Evolutionary conservation across 1,140 invertebrate genomes (phyloP), one percentile per base, ranked within the genome.

Genomic region (Hyles euphorbiae): DNA sequence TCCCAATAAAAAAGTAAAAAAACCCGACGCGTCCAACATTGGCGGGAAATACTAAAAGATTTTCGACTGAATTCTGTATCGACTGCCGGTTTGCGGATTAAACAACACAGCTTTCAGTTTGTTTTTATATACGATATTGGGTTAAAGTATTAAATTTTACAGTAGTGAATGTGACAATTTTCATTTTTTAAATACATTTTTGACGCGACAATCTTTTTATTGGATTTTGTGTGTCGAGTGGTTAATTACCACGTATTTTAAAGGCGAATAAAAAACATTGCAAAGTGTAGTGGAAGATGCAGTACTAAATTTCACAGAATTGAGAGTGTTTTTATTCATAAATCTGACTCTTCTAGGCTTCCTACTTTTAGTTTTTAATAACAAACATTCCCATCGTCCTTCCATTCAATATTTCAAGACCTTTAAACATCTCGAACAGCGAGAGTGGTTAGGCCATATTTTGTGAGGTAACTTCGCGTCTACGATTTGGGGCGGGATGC

Each of bases 381-480:
- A 22, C 22, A 22, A 22, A 22, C 22, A 22, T 22, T 22, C 22
- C 5, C 36, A 40, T 40, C 8, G 36, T 40, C 5, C 5, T 40
- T 8, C 36, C 36, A 8, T 8, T 5, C 36, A 40, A 40, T 1
- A 40, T 40, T 40, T 8, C 8, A 40, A 40, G 36, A 40, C 5
- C 36, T 5, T 40, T 40, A 5, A 8, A 40, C 5, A 40, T 40
- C 10, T 52, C n/a, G 33, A 9, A 34, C 1, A 34, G 9, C 8
- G 33, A 50, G 33, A 52, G 34, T 11, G 33, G n/a, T 32, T 5
- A 50, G 48, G 22, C 5, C 5, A 2, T 4, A 49, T 7, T 10
- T 12, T 9, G 22, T 52, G 33, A 52, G 50, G 50, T 52, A 52
- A 52, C 34, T 52, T 52, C 33, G 32, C 50, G 34, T 52, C 34